A percentile compares a stretch with the other conserved stretches of the same genome.
Evolutionary conservation across 2,113 vertebrate species (phyloP).

Genomic region (Actinemys pallida): DNA sequence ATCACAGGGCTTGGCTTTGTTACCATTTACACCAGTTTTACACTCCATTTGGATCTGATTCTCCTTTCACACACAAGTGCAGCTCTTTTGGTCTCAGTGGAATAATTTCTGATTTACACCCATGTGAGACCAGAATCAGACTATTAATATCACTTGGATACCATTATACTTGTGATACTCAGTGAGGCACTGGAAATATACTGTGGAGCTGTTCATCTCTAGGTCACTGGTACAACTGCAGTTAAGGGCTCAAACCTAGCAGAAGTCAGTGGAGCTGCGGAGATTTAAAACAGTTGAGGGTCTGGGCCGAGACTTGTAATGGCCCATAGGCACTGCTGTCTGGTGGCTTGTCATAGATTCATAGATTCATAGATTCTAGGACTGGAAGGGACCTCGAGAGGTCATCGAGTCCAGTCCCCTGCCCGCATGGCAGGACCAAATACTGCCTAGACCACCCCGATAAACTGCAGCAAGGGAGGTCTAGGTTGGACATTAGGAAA

Average conservation of each 20-base stretch:
- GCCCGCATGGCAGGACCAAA: no score
- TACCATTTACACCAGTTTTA: background rate
- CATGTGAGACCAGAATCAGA: background rate
- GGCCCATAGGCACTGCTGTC: background rate
- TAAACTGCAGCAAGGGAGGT: no score
- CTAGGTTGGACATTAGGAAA: no score
- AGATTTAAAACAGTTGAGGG: background rate
- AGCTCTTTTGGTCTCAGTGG: background rate
- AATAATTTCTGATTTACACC: background rate
- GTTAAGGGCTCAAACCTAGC: background rate
- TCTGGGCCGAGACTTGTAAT: background rate
- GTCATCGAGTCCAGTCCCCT: no score
- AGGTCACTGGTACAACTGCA: background rate
- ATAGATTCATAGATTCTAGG: no score
- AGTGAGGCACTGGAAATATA: background rate
- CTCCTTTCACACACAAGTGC: background rate
- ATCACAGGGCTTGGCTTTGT: background rate
- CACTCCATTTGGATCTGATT: background rate
- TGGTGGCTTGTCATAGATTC: background rate
- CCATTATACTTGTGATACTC: background rate
- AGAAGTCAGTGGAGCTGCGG: background rate
- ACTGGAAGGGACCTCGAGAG: no score
- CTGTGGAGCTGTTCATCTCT: background rate
- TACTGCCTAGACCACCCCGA: no score
- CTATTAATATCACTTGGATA: background rate